Conservation (phyloP, 2,797 vertebrate genomes). For the Rhinoraja longicauda region DNA sequence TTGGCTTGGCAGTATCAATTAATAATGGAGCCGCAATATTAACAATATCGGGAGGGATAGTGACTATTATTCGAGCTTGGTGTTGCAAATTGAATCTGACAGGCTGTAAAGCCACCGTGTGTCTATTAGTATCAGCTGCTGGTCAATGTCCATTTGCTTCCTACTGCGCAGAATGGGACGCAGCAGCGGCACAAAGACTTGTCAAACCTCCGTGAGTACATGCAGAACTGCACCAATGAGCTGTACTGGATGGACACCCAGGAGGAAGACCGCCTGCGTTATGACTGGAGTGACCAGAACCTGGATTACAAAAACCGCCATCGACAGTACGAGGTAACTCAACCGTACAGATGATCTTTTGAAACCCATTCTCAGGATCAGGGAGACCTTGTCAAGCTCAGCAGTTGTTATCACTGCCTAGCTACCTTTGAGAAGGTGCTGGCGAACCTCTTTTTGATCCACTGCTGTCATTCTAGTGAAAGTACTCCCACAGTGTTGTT, state of each 20-base stretch:
- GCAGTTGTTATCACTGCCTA: neutral
- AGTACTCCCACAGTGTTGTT: neutral
- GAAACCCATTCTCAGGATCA: neutral
- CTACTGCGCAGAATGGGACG: slow-evolving; percentile 56
- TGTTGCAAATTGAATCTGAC: neutral
- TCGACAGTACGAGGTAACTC: slow-evolving; percentile 85
- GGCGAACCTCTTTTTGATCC: neutral
- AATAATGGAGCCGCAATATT: neutral
- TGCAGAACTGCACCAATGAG: slow-evolving; percentile 97
- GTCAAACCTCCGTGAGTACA: slow-evolving; percentile 82
- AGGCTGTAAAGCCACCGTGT: neutral
- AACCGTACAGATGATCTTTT: neutral
- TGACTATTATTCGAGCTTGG: no score
- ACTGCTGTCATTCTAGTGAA: neutral
- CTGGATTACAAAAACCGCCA: slow-evolving; percentile 84
- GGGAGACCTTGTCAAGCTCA: neutral
- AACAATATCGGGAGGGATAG: neutral
- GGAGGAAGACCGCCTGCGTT: slow-evolving; percentile 77
- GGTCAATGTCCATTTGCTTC: neutral
- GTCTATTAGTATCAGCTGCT: neutral
- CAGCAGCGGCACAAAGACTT: slow-evolving; percentile 77
- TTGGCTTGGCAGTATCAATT: neutral
- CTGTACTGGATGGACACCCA: slow-evolving; percentile 98
- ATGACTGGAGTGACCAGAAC: slow-evolving; percentile 91
- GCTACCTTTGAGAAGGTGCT: neutral